These are phyloP conservation scores for Poecilia latipinna DNA, from an alignment of 2,113 vertebrate genomes.

Conservation along the genomic window DNA sequence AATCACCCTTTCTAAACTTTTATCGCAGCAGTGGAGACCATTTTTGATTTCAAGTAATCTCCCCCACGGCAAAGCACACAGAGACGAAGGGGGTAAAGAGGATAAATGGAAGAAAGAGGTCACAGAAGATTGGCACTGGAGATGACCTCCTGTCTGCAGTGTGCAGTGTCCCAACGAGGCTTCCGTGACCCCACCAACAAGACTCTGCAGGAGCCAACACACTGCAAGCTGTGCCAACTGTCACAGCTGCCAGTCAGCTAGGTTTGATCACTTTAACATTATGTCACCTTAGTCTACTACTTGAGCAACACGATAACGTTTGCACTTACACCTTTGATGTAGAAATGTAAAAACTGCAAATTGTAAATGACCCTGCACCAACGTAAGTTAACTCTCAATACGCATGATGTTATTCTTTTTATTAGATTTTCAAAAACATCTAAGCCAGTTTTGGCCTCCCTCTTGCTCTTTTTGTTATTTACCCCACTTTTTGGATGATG, in stretches of 20 bases:
- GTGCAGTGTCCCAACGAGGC: conserved; percentile 41
- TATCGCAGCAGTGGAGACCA: conserved; percentile 30
- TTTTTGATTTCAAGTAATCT: conserved; percentile 35
- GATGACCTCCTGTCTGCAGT: conserved; percentile 55
- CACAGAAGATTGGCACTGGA: conserved; percentile 60
- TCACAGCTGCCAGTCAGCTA: conserved; percentile 70
- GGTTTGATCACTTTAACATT: conserved; percentile 56
- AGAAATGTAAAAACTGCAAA: not conserved
- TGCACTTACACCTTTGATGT: conserved; percentile 43
- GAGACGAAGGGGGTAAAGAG: conserved; percentile 34
- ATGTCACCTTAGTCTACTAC: conserved; percentile 19
- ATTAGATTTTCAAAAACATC: conserved; percentile 10
- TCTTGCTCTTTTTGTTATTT: conserved; percentile 13
- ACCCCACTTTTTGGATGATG: conserved; percentile 10
- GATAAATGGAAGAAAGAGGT: conserved; percentile 43
- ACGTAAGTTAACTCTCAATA: not conserved
- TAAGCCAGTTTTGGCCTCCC: conserved; percentile 41
- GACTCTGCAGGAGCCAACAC: conserved; percentile 60
- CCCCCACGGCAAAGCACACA: conserved; percentile 18
- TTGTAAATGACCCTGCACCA: not conserved
- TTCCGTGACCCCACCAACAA: conserved; percentile 56
- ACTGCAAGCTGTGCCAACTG: conserved; percentile 59
- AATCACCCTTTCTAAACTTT: conserved; percentile 31
- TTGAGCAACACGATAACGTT: conserved; percentile 33
- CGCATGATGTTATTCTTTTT: not conserved